Evolutionary conservation across 2,797 vertebrate species (phyloP), one percentile per base, ranked within the genome.

Genomic region (Pipistrellus nathusii): DNA sequence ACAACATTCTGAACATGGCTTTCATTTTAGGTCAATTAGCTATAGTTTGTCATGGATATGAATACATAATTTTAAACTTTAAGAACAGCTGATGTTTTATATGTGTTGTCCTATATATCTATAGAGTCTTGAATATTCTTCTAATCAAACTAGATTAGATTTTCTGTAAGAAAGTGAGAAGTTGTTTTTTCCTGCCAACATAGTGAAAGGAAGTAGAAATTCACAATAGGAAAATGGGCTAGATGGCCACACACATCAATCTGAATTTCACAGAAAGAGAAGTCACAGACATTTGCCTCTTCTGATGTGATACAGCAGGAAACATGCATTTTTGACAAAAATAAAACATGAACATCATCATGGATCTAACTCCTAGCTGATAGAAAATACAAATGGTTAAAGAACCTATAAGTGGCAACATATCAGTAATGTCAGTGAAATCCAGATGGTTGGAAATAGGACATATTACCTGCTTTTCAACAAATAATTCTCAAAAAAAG

Each of bases 101-200:
- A 73, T n/a, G 5, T 84, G 72, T 71, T 71, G 25, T 62, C 35
- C 23, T 78, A 53, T 32, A 30, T 85, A 12, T 53, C 11, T 94
- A 13, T 30, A 30, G 13, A 80, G 13, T 11, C 64, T 90, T 73
- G 21, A 62, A 46, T 78, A 83, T 94, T 88, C 41, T 77, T 8
- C 48, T 82, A 38, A 82, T 93, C n/a, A 78, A 93, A 94, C 82
- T 77, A 77, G 14, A 66, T 88, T 38, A 41, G 53, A n/a, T 81
- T 76, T 93, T 88, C 21, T 81, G 32, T 48, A 77, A 76, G 53
- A 73, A 81, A 77, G 15, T 77, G 73, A 48, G 12, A 77, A 55
- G 46, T 82, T 57, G 13, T 6, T 27, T 51, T 75, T 93, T 81
- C 14, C 12, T 53, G 15, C 14, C 23, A 91, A 55, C 1, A 21